Base-by-base conservation (phyloP, 2,888 invertebrate species). In the Epistrophe grossulariae region DNA sequence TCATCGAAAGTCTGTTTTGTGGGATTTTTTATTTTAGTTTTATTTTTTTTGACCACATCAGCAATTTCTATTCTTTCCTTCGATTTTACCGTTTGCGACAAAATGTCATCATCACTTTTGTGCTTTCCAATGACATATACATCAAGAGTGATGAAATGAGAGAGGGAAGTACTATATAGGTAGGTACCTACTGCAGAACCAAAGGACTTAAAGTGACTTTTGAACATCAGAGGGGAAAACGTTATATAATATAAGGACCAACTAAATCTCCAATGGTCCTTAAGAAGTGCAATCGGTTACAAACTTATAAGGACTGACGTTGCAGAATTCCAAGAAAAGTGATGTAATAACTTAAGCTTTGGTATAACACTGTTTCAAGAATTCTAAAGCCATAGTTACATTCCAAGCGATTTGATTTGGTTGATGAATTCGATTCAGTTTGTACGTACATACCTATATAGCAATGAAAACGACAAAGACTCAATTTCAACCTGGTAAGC, bases 391-490 rank as follows among this genome's bases (percentile, higher is more conserved):
- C 15, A 35, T 66, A 80, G 4, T 15, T 9, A 55, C 24, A 62
- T 62, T 62, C 43, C 24, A 10, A 19, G 6, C 62, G n/a, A 81
- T 77, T 78, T 64, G 76, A 77, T 77, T 77, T 72, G 66, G 85
- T 82, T 85, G 85, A 85, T 43, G 81, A 78, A 81, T 81, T 85
- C 64, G 78, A 81, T 85, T 81, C 62, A 62, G 28, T n/a, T n/a
- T n/a, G n/a, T 43, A 31, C 4, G 31, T 24, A 24, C 24, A 1
- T 24, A 24, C 31, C 31, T 24, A 24, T 24, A 1, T 35, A 24
- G 60, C 15, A 31, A 73, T 0, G 48, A 9, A 38, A 31, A 48
- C 1, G 45, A 17, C 7, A 45, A 50, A 28, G 45, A 80, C 77
- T 80, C 77, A 81, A 82, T 79, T 79, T 74, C 59, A 57, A 62